These are phyloP conservation scores for Yponomeuta sedellus DNA, from an alignment of 2,888 invertebrate species.

Conservation along the genomic window DNA sequence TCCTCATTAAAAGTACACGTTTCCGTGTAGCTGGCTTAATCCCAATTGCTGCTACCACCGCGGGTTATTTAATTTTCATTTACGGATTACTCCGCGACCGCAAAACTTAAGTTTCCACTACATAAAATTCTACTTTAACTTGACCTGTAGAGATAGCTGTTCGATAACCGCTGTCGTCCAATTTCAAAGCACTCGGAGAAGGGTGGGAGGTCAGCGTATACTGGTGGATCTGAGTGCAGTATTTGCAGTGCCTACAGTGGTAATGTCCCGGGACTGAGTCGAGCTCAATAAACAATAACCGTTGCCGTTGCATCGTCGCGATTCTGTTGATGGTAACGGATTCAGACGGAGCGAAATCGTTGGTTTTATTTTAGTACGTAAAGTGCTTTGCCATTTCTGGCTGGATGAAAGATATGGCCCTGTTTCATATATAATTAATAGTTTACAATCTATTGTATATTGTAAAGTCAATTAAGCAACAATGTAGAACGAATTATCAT, in stretches of 20 bases:
- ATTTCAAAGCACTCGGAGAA: background rate
- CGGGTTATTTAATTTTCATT: constrained; percentile 38
- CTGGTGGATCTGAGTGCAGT: background rate
- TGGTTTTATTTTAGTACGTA: background rate
- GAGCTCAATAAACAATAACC: constrained; percentile 8
- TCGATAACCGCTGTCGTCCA: background rate
- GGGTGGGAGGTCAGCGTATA: constrained; percentile 1
- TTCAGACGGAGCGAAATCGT: background rate
- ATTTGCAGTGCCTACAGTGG: background rate
- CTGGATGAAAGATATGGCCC: too few species aligned
- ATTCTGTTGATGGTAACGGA: background rate
- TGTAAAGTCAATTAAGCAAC: too few species aligned
- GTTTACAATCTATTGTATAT: too few species aligned
- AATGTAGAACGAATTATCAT: too few species aligned
- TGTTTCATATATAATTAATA: too few species aligned
- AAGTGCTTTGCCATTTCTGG: too few species aligned
- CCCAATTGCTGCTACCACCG: background rate
- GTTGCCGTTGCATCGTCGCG: constrained; percentile 5
- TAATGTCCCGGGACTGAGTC: constrained; percentile 8
- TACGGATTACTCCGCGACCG: constrained; percentile 28
- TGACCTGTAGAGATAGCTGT: background rate
- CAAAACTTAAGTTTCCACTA: constrained; percentile 30
- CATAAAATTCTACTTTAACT: constrained; percentile 23
- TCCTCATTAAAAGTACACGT: constrained; percentile 1
- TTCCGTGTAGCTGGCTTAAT: constrained; percentile 7